Evolutionary conservation across 1,140 invertebrate species (phyloP).

Genomic region (Drosophila sturtevanti): DNA sequence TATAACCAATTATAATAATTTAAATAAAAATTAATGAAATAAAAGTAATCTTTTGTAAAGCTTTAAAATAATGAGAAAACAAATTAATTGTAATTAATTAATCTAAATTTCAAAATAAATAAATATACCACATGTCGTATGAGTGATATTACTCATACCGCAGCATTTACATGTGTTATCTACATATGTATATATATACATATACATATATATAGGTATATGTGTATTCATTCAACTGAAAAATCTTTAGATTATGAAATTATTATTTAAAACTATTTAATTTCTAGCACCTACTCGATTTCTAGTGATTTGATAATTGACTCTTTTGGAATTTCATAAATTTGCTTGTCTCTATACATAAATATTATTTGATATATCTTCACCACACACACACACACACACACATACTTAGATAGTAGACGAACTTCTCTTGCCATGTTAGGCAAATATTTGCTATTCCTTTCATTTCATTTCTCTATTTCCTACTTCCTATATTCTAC

Average conservation of each 20-base stretch:
- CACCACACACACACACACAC: neutral
- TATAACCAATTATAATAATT: neutral
- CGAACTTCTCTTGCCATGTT: constrained; percentile 2
- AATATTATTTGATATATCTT: constrained; percentile 3
- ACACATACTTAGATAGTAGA: neutral
- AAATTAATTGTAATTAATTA: neutral
- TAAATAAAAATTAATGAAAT: neutral
- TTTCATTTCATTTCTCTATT: too few species aligned
- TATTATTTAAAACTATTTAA: too few species aligned
- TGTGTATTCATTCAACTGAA: too few species aligned
- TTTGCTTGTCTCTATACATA: constrained; percentile 14
- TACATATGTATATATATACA: too few species aligned
- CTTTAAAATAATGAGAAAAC: too few species aligned
- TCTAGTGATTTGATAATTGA: neutral
- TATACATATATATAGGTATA: too few species aligned
- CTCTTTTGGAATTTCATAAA: constrained; percentile 12
- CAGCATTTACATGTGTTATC: too few species aligned
- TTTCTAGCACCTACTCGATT: neutral
- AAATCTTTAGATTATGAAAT: too few species aligned
- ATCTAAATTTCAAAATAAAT: neutral
- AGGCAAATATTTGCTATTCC: constrained; percentile 43
- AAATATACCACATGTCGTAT: neutral
- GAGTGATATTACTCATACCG: neutral
- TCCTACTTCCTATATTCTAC: neutral
- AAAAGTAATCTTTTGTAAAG: too few species aligned